Percentiles rank a stretch among this genome's conserved stretches.
Evolutionary conservation across 2,113 vertebrate genomes (phyloP).

Genomic region (Mustela nigripes): DNA sequence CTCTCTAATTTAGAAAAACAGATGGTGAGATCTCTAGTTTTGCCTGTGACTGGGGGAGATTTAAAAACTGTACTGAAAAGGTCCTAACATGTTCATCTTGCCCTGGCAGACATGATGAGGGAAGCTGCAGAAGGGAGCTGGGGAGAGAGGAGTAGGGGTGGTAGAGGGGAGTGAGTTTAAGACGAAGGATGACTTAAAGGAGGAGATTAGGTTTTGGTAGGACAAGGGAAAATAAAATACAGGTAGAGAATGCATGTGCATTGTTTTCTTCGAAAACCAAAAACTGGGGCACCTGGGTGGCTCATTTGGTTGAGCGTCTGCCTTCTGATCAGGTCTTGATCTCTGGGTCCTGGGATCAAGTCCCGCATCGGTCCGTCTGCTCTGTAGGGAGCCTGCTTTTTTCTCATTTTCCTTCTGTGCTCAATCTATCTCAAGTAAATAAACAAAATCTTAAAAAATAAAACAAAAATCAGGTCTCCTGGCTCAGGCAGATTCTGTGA

Average conservation of each 20-base stretch:
- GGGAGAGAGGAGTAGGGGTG: too few relatives aligned
- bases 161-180: neutral
- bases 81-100: neutral
- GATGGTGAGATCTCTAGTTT: neutral
- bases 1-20: constrained; percentile 26
- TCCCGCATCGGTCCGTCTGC: neutral
- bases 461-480: neutral
- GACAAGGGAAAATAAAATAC: neutral
- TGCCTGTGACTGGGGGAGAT: neutral
- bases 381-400: neutral
- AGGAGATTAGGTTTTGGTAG: neutral
- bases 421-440: neutral
- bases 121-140: neutral
- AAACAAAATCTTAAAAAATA: too few relatives aligned
- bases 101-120: neutral
- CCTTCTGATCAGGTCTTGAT: neutral
- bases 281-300: neutral
- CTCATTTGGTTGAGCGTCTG: neutral
- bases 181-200: neutral
- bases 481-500: constrained; percentile 20
- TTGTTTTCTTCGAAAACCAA: constrained; percentile 28
- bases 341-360: neutral
- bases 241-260: neutral
- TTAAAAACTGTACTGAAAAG: neutral
- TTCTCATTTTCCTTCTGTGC: neutral